Evolutionary conservation across 2,888 invertebrate genomes (phyloP), one percentile per base, ranked within the genome.

Genomic region (Palloptera scutellata): DNA sequence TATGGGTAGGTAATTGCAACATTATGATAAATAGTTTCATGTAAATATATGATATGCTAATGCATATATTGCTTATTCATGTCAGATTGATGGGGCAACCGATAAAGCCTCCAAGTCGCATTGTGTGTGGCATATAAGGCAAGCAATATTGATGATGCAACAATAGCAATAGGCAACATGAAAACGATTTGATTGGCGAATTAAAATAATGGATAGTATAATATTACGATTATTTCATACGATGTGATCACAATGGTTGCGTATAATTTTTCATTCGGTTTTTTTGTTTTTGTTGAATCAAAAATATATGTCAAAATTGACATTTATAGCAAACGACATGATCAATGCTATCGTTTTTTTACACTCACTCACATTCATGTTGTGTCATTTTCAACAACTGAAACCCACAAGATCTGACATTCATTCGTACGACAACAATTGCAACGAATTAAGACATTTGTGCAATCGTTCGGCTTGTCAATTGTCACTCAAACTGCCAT

Each of bases 401-500:
- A 11, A 20, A 13, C 12, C 13, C 30, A 30, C 9, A 30, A 11
- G 20, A 8, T 13, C n/a, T 13, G 19, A 30, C 57, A 40, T 40
- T 11, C 57, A 42, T 17, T 40, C 43, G n/a, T 41, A 43, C 43
- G 17, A 58, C 20, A 11, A 13, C 20, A 11, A 13, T 45, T 41
- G 54, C 12, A 40, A 60, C 54, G 55, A 53, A 66, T 66, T 66
- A 66, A 66, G 66, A 66, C 61, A 51, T 64, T 57, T 48, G 43
- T 40, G 30, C 61, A 61, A 61, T 48, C 66, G 30, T 55, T 61
- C 66, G 62, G 62, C 41, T 67, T 67, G 66, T 67, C 61, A 62
- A 58, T 57, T 62, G 62, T 62, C 66, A 62, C 19, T 66, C 66
- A 66, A 15, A n/a, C 43, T 30, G 19, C 17, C 13, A 60, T 51